phyloP scores from a whole-genome alignment of 2,888 invertebrate species.

The Tetragonula carbonaria region DNA sequence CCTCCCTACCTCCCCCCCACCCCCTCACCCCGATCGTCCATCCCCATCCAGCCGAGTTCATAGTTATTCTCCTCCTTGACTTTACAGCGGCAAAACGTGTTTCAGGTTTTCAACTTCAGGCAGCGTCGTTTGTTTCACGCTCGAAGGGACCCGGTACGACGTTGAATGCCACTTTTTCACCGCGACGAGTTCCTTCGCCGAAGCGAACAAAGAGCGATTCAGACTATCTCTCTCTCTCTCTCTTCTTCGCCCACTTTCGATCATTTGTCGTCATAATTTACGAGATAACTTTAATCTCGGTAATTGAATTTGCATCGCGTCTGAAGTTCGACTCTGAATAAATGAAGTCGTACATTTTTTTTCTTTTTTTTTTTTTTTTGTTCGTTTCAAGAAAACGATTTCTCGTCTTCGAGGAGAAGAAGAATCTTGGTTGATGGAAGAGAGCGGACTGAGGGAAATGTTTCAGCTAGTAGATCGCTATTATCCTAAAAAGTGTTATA shows the following conservation, averaged over 20 bases:
- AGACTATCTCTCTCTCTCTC: not conserved
- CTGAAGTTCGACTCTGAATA: not conserved
- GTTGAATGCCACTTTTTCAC: conserved; percentile 19
- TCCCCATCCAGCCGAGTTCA: not conserved
- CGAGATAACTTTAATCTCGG: conserved; percentile 9
- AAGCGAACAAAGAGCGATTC: not conserved
- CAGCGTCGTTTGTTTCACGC: conserved; percentile 54
- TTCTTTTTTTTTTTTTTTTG: not conserved
- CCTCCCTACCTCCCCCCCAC: too few relatives aligned
- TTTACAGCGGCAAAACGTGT: conserved; percentile 49
- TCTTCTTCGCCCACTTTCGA: not conserved
- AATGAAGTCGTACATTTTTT: conserved; percentile 3
- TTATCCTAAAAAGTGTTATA: too few relatives aligned
- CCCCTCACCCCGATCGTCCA: not conserved
- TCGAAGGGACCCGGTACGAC: conserved; percentile 23
- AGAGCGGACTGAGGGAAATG: not conserved
- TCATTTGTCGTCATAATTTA: conserved; percentile 10
- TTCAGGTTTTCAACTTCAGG: conserved; percentile 47
- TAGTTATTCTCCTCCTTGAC: conserved; percentile 6
- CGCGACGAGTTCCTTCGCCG: conserved; percentile 9
- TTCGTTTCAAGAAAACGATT: not conserved
- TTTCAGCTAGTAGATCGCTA: not conserved
- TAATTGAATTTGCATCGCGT: conserved; percentile 19
- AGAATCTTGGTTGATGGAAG: not conserved
- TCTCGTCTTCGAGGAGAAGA: too few relatives aligned